A percentile compares a stretch with the other conserved stretches of the same genome.
phyloP scores from a whole-genome alignment of 2,797 vertebrate genomes.

The Odontamblyopus lacepedii region DNA sequence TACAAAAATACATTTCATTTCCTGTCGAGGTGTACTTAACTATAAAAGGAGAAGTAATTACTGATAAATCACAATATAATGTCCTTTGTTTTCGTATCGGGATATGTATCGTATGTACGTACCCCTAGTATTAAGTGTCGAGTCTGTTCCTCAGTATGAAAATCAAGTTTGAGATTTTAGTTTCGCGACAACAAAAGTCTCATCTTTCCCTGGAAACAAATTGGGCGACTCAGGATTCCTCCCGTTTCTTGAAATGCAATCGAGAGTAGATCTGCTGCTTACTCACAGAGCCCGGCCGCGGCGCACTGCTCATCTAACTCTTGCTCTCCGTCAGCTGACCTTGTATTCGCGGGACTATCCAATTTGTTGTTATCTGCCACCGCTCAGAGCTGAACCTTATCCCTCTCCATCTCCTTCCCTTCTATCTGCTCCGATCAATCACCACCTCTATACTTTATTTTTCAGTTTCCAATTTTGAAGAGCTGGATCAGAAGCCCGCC shows the following conservation, averaged over 20 bases:
- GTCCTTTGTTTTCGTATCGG: too few species aligned
- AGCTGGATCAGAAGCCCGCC: constrained; percentile 16
- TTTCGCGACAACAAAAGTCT: too few species aligned
- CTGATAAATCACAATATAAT: too few species aligned
- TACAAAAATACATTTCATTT: too few species aligned
- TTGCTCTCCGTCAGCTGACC: constrained; percentile 40
- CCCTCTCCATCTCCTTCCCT: constrained; percentile 12
- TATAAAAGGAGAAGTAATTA: too few species aligned
- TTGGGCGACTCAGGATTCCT: constrained; percentile 19
- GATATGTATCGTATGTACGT: too few species aligned
- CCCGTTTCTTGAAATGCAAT: constrained; percentile 16
- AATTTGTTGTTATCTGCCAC: constrained; percentile 30
- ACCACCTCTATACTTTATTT: constrained; percentile 2
- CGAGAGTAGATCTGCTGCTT: constrained; percentile 22
- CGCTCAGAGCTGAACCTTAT: constrained; percentile 12
- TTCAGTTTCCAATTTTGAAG: constrained; percentile 29
- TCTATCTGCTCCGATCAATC: constrained; percentile 16
- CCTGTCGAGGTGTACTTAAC: too few species aligned
- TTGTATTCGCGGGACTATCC: constrained; percentile 9
- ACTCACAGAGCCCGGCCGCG: constrained; percentile 14
- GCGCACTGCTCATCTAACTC: constrained; percentile 26
- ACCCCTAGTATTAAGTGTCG: too few species aligned
- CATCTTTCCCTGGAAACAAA: constrained; percentile 13
- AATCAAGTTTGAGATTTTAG: too few species aligned
- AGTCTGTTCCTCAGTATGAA: too few species aligned